These are phyloP conservation scores for Jacana jacana DNA, from an alignment of 2,113 vertebrate genomes.

Conservation along the genomic window DNA sequence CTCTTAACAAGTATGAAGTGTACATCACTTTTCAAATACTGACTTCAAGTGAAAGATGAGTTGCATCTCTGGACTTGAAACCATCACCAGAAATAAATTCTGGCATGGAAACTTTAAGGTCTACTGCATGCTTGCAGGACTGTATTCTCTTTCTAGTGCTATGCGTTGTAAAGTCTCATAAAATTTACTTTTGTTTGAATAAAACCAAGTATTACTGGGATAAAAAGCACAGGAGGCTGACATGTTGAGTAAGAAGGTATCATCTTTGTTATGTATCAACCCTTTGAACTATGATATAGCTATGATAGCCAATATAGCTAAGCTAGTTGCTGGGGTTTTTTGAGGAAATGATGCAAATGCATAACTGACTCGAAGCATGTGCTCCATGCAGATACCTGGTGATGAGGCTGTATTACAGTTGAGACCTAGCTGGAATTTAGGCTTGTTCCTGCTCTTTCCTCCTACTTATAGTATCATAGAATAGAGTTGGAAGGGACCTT, in stretches of 20 bases:
- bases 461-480: no score
- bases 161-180: not conserved
- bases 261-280: not conserved
- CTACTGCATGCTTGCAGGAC: not conserved
- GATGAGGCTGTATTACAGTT: not conserved
- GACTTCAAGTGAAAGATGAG: not conserved
- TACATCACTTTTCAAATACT: not conserved
- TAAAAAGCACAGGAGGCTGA: not conserved
- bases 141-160: not conserved
- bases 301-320: no score
- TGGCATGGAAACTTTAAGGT: not conserved
- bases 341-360: not conserved
- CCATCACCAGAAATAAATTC: not conserved
- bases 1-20: not conserved
- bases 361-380: not conserved
- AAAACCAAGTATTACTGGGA: not conserved
- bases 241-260: not conserved
- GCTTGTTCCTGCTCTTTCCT: not conserved
- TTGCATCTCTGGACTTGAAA: not conserved
- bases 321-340: no score
- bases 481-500: no score
- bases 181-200: not conserved
- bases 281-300: constrained; percentile 1
- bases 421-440: not conserved
- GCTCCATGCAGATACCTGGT: not conserved